Base-by-base conservation (phyloP, 2,888 invertebrate species). In the Leptopilina myrica region DNA sequence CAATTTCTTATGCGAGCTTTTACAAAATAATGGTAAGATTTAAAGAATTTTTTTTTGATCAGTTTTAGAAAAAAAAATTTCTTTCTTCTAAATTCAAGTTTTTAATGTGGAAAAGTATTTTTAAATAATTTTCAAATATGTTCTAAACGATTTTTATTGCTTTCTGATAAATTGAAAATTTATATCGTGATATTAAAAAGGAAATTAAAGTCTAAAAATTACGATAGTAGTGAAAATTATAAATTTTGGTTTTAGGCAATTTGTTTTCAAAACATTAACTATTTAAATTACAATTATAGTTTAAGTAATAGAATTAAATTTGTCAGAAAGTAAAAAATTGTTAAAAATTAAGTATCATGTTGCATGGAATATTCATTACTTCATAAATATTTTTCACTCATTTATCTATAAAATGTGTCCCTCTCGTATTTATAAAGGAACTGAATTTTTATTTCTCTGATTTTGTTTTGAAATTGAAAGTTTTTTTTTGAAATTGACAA, bases 1-100 rank as follows among this genome's bases (percentile, higher is more conserved):
- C 33, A 53, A 53, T 73, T 73, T 73, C 33, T 56, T 46, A 53
- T 69, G 69, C 7, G 69, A 69, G 84, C 80, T 84, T 87, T 83
- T 79, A 69, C 9, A 62, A 3, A 33, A 33, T 43, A 4, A 64
- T 64, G 76, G 64, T 64, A 46, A 76, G 43, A 67, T 40, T n/a
- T 20, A 26, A n/a, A 62, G 56, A 4, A 49, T 56, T 46, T 64
- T 49, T 33, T 33, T 33, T 33, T 33, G n/a, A 33, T 33, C 33
- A 64, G 26, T 78, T 14, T 15, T 43, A 8, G 7, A 43, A 43
- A 8, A 43, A 8, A 43, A 43, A 43, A 0, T 43, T 33, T 33
- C 33, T 3, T 33, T 33, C 33, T 33, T 33, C 5, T 33, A 33
- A 33, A 33, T 33, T 33, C 33, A 33, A 33, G 33, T 33, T 33